Conservation (phyloP, 2,797 vertebrate genomes). For the Mus caroli region DNA sequence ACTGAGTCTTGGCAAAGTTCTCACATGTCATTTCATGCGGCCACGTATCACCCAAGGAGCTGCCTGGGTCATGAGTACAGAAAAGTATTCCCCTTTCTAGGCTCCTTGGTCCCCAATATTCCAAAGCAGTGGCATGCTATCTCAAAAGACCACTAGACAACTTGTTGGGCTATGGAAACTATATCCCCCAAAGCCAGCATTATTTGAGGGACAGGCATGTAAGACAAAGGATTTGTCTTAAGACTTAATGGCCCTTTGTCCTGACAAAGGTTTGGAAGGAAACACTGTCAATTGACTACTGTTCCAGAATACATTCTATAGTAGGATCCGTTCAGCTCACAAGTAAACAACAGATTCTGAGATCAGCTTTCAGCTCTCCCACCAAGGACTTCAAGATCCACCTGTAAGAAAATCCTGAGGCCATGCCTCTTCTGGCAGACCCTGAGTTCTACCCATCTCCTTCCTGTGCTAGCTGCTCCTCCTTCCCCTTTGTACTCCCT, state of each 20-base stretch:
- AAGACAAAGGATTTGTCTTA: neutral
- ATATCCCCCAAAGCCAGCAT: neutral
- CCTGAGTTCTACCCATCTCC: neutral
- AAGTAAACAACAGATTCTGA: neutral
- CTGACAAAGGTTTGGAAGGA: neutral
- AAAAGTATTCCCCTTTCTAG: neutral
- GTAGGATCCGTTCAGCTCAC: neutral
- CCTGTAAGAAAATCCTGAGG: fast-evolving
- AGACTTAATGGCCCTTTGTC: neutral
- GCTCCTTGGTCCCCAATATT: neutral
- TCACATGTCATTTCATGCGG: neutral
- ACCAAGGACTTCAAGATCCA: neutral
- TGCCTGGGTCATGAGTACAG: neutral
- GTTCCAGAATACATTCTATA: neutral
- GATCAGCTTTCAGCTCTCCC: neutral
- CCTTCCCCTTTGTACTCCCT: fast-evolving
- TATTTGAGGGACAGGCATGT: fast-evolving
- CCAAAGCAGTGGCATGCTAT: neutral
- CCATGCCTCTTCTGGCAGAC: neutral
- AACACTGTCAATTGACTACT: neutral
- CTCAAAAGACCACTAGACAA: neutral
- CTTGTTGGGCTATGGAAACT: neutral
- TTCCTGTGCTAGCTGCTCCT: neutral
- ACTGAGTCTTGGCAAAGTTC: fast-evolving
- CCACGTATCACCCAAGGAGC: neutral